Conservation (phyloP, 1,140 invertebrate species). For the Drosophila murphyi region DNA sequence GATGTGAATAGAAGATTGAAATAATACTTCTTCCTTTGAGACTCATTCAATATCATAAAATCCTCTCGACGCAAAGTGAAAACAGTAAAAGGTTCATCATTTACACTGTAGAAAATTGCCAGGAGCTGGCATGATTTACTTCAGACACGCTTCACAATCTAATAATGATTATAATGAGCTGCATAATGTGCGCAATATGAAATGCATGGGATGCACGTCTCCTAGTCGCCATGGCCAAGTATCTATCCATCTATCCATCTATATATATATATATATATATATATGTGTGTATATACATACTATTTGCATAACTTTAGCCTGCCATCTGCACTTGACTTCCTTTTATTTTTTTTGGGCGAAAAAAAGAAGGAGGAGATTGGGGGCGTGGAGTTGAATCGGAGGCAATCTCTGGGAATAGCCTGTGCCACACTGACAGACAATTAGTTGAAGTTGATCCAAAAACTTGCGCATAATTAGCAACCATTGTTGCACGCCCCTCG, state of each 20-base stretch:
- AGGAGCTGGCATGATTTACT: constrained; percentile 34
- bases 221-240: neutral
- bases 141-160: neutral
- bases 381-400: neutral
- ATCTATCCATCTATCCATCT: too few species aligned
- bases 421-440: constrained; percentile 43
- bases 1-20: too few species aligned
- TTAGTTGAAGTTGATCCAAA: constrained; percentile 68
- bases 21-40: too few species aligned
- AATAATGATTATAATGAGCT: constrained; percentile 58
- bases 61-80: too few species aligned
- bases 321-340: constrained; percentile 28
- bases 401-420: neutral
- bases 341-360: constrained; percentile 1
- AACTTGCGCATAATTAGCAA: constrained; percentile 71
- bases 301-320: constrained; percentile 50
- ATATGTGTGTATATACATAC: constrained; percentile 11
- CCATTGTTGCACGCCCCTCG: constrained; percentile 57
- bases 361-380: too few species aligned
- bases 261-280: neutral
- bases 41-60: too few species aligned
- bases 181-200: constrained; percentile 42
- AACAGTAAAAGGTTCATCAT: neutral
- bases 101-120: neutral
- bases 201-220: constrained; percentile 14